Percentiles rank a stretch among this genome's conserved stretches.
phyloP scores from a whole-genome alignment of 1,140 invertebrate species.

The Chironomus tepperi region DNA sequence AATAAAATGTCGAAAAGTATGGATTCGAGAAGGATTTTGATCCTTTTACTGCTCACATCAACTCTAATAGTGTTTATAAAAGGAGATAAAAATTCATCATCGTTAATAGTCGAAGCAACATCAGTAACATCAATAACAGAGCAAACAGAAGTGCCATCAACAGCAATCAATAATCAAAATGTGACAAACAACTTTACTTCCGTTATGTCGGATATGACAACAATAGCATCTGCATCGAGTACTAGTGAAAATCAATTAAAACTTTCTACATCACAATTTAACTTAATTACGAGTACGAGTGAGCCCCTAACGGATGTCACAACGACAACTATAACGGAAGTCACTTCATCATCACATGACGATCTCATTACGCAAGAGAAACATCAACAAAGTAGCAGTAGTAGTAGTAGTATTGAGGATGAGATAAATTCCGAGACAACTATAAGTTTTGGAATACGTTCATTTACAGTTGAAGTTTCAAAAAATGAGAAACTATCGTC shows the following conservation, averaged over 20 bases:
- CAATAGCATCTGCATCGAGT: background rate
- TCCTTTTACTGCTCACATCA: background rate
- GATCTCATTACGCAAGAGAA: background rate
- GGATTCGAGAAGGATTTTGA: background rate
- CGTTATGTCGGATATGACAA: background rate
- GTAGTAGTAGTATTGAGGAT: background rate
- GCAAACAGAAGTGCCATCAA: slow-evolving; percentile 21
- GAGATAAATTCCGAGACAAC: background rate
- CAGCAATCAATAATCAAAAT: slow-evolving; percentile 16
- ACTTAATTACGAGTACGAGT: slow-evolving; percentile 7
- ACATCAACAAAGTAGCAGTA: background rate
- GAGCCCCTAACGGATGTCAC: background rate
- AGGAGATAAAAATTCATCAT: too few relatives aligned
- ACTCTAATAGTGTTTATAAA: background rate
- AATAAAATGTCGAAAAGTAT: background rate
- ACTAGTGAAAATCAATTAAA: background rate
- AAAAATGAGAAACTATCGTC: slow-evolving; percentile 8
- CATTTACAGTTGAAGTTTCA: slow-evolving; percentile 26
- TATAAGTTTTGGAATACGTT: slow-evolving; percentile 26
- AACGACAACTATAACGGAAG: background rate
- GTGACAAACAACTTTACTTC: background rate
- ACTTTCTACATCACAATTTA: slow-evolving; percentile 7
- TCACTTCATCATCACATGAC: background rate
- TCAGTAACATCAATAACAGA: background rate
- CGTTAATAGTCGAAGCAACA: background rate